Evolutionary conservation across 2,888 invertebrate species (phyloP).

Genomic region (Sericinus montela): DNA sequence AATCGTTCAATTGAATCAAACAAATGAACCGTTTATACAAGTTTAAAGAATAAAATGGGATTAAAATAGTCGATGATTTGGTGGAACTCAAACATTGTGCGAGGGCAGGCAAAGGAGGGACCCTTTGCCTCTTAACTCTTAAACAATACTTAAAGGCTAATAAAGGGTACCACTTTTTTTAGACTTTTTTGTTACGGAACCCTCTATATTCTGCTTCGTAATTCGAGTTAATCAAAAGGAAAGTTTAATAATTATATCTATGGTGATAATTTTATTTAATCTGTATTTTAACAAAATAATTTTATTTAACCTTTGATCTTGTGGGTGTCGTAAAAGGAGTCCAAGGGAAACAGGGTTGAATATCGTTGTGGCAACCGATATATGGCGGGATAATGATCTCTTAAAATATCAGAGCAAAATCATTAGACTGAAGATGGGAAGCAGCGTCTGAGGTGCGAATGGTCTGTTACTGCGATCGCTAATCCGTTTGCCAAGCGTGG

Average conservation of each 20-base stretch:
- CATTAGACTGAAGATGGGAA: too few relatives aligned
- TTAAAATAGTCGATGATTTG: constrained; percentile 62
- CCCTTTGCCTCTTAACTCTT: constrained; percentile 60
- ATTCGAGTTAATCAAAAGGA: constrained; percentile 49
- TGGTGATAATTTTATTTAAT: constrained; percentile 17
- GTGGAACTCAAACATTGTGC: constrained; percentile 54
- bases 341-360: too few relatives aligned
- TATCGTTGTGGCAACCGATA: too few relatives aligned
- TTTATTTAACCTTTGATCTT: too few relatives aligned
- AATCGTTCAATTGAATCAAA: too few relatives aligned
- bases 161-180: constrained; percentile 68
- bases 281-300: too few relatives aligned
- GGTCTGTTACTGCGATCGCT: too few relatives aligned
- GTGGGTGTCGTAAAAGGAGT: too few relatives aligned
- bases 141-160: constrained; percentile 72
- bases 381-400: too few relatives aligned
- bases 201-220: constrained; percentile 31
- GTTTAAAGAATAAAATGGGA: constrained; percentile 37
- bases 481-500: too few relatives aligned
- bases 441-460: too few relatives aligned
- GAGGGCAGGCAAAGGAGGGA: constrained; percentile 53
- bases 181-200: constrained; percentile 31
- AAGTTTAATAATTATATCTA: constrained; percentile 29
- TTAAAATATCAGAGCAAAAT: too few relatives aligned
- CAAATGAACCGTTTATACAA: constrained; percentile 32